Evolutionary conservation across 2,113 vertebrate genomes (phyloP).

Genomic region (Oryzias melastigma): DNA sequence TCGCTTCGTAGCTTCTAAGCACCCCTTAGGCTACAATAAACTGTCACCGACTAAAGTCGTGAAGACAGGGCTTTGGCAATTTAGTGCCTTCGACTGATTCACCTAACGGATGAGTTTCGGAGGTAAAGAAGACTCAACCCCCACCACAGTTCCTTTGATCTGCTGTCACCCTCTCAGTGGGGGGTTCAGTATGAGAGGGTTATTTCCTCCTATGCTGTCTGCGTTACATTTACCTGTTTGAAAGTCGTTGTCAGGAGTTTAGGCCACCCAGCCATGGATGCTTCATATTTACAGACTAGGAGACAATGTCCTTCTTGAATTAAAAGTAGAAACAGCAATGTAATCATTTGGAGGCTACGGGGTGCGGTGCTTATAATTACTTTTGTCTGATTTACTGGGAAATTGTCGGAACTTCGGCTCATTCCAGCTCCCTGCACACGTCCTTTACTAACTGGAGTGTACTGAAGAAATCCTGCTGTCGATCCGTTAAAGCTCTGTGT

Average conservation of each 20-base stretch:
- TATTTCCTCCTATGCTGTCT: slow-evolving; percentile 6
- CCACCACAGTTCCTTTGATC: slow-evolving; percentile 15
- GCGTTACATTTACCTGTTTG: slow-evolving; percentile 5
- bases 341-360: slow-evolving; percentile 55
- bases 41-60: slow-evolving; percentile 15
- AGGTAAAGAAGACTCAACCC: slow-evolving; percentile 27
- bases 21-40: slow-evolving; percentile 9
- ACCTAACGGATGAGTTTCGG: slow-evolving; percentile 14
- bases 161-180: slow-evolving; percentile 18
- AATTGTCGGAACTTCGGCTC: slow-evolving; percentile 52
- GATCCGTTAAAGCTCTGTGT: slow-evolving; percentile 28
- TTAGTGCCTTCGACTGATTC: slow-evolving; percentile 8
- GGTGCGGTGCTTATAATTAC: slow-evolving; percentile 54
- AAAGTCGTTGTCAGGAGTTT: slow-evolving; percentile 14
- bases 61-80: slow-evolving; percentile 11
- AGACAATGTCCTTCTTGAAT: slow-evolving; percentile 35
- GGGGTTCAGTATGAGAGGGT: slow-evolving; percentile 5
- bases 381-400: slow-evolving; percentile 42
- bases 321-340: slow-evolving; percentile 49
- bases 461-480: slow-evolving; percentile 36
- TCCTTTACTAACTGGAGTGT: slow-evolving; percentile 63
- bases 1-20: not conserved
- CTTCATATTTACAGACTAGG: slow-evolving; percentile 26
- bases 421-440: slow-evolving; percentile 37
- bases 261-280: slow-evolving; percentile 15